Conservation (phyloP, 2,113 vertebrate species). For the Astatotilapia flaviijosephi region DNA sequence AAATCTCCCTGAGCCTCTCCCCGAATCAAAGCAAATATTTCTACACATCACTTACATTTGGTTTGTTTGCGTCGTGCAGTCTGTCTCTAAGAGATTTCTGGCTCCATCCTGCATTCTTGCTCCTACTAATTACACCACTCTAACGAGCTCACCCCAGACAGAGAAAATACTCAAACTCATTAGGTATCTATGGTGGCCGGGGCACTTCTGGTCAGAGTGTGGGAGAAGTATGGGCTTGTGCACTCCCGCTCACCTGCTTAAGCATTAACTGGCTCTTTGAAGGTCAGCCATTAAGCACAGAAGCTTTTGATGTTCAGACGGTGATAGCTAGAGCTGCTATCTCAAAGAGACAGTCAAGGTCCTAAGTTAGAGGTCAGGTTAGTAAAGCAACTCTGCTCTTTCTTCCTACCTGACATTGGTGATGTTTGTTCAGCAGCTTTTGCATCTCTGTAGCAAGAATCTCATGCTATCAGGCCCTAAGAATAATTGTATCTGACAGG, state of each 20-base stretch:
- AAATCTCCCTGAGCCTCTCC: not conserved
- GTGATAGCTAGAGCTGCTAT: not conserved
- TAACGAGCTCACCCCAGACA: not conserved
- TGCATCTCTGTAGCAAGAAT: not conserved
- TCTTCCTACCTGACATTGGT: not conserved
- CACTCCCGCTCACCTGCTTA: slow-evolving; percentile 56
- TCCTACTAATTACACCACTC: slow-evolving; percentile 6
- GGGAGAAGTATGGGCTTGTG: slow-evolving; percentile 27
- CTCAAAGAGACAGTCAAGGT: not conserved
- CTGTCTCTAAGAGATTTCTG: not conserved
- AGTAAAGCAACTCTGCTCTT: not conserved
- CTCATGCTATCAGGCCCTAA: not conserved
- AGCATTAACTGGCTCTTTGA: slow-evolving; percentile 55
- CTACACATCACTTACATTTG: not conserved
- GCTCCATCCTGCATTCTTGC: not conserved
- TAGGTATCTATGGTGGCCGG: not conserved
- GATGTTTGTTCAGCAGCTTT: not conserved
- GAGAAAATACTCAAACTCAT: slow-evolving; percentile 4
- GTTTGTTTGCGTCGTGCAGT: not conserved
- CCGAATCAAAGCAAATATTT: not conserved
- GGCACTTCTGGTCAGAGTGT: slow-evolving; percentile 12
- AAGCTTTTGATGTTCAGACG: slow-evolving; percentile 49
- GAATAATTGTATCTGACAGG: not conserved
- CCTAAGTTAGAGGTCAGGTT: not conserved
- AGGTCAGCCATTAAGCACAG: slow-evolving; percentile 1